Conservation (phyloP, 2,888 invertebrate genomes). For the Epsilonema sp. region DNA sequence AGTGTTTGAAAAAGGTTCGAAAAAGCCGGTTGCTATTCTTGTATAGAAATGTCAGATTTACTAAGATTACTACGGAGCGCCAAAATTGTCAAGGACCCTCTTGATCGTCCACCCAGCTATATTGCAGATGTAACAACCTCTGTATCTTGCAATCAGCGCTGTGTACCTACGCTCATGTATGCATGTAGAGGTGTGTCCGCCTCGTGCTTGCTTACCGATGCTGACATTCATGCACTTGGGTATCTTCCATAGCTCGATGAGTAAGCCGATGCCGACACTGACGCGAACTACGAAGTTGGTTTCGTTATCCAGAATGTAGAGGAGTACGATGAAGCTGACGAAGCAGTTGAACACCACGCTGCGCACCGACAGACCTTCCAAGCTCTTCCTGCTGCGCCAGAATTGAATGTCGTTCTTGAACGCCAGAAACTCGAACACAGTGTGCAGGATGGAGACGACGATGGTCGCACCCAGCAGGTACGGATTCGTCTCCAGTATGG, state of each 20-base stretch:
- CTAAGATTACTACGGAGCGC: no score
- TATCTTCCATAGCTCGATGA: conserved; percentile 97
- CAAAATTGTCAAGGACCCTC: no score
- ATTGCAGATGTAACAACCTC: no score
- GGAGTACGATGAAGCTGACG: conserved; percentile 76
- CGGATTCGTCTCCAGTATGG: conserved; percentile 85
- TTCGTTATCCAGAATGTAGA: conserved; percentile 95
- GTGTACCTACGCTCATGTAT: no score
- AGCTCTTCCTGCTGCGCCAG: conserved; percentile 88
- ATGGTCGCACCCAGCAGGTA: conserved; percentile 70
- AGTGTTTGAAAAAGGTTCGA: no score
- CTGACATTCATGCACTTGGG: conserved; percentile 50
- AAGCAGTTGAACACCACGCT: conserved; percentile 97
- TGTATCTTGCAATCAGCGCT: no score
- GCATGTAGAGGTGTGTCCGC: no score
- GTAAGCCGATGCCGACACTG: conserved; percentile 75
- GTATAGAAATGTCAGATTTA: no score
- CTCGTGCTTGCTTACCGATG: background rate
- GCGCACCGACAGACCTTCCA: conserved; percentile 76
- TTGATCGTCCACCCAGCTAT: no score
- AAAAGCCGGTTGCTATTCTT: no score
- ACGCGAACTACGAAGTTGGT: conserved; percentile 83
- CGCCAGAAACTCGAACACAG: conserved; percentile 92
- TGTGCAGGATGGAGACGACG: conserved; percentile 76
- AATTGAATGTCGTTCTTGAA: conserved; percentile 99